Evolutionary conservation across 2,113 vertebrate genomes (phyloP), one percentile per base, ranked within the genome.

Genomic region (Cyprinus carpio): DNA sequence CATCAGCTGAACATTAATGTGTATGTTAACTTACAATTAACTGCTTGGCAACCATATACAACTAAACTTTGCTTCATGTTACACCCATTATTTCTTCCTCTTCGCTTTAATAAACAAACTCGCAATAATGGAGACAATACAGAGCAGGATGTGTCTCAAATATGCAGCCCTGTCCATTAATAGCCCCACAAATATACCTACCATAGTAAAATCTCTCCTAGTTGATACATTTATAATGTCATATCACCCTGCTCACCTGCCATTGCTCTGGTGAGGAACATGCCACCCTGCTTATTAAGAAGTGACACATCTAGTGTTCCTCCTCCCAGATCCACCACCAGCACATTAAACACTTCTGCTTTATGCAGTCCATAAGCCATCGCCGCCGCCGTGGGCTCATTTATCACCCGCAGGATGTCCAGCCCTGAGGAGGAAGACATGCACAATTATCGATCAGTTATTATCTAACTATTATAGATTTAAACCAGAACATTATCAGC

Each of bases 351-450:
- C 67, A 99, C 98, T 0, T 99, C 96, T 60, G 89, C 96, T 87
- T 97, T 98, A 92, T 99, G 98, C 18, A 99, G 95, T 9, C 98
- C 98, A 7, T 99, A 99, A 6, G 98, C 98, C 98, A 99, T 97
- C 4, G 98, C 98, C 49, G 98, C 98, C 5, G 98, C 98, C 0
- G 98, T 99, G 46, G 98, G 98, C 85, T 99, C 98, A 8, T 96
- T 99, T 90, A 99, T 99, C 6, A 99, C 96, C 5, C 97, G 93
- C 88, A 99, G 78, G 87, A 99, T 91, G 4, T 95, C 95, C 88
- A 99, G 92, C 46, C 97, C 98, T 98, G 92, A 37, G 77, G 40
- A 62, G 27, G 34, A 62, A 34, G 46, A 37, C 20, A 51, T n/a
- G 46, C 25, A 82, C 10, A 71, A 12, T 82, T 43, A 82, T 9